Conservation (phyloP, 2,888 invertebrate genomes). For the Machimus rusticus region DNA sequence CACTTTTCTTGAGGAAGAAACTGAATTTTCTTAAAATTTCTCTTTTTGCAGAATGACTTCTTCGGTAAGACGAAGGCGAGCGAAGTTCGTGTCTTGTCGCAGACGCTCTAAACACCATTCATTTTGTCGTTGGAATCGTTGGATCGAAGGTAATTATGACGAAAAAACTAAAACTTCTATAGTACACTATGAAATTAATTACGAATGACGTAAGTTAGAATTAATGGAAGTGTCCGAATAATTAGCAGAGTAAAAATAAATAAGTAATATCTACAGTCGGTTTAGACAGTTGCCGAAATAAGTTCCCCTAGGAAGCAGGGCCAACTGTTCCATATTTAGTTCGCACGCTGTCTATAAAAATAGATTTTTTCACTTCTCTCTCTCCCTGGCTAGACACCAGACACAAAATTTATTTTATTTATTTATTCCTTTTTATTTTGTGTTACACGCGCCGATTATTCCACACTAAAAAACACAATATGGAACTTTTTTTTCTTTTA, state of each 20-base stretch:
- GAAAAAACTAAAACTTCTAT: neutral
- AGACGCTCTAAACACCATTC: neutral
- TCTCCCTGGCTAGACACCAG: slow-evolving; percentile 24
- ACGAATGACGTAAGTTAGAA: neutral
- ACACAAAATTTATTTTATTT: neutral
- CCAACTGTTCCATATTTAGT: slow-evolving; percentile 51
- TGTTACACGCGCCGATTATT: neutral
- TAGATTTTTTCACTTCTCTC: slow-evolving; percentile 37
- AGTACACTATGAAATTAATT: neutral
- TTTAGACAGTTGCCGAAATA: slow-evolving; percentile 6
- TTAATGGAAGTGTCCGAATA: neutral
- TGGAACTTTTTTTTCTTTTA: neutral
- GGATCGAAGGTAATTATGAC: neutral
- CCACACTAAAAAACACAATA: neutral
- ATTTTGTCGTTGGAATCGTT: neutral
- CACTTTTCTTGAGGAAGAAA: neutral
- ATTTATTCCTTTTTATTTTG: neutral
- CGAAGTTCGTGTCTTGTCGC: neutral
- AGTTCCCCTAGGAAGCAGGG: slow-evolving; percentile 48
- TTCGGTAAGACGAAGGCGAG: neutral
- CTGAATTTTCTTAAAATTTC: neutral
- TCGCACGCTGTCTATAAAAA: slow-evolving; percentile 45
- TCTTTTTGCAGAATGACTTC: neutral
- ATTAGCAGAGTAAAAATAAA: neutral
- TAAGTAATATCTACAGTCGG: neutral